Base-by-base conservation (phyloP, 23 tunicate species). In the Ascidia mentula region DNA sequence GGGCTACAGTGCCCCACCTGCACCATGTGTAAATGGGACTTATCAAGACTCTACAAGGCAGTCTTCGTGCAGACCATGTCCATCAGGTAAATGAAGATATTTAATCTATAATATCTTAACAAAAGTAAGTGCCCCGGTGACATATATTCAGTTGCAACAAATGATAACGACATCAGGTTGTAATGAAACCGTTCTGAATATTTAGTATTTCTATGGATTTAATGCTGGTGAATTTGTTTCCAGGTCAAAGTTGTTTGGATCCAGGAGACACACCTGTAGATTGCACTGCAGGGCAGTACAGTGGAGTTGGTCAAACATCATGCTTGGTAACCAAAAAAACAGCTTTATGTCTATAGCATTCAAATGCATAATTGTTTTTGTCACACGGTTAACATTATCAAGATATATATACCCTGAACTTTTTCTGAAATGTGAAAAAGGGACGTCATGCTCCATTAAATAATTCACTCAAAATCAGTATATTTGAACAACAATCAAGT, bases 221-320 rank as follows among this genome's bases (percentile, higher is more conserved):
- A 74, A 15, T 15, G 32, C 13, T 34, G 12, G 12, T 17, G 9
- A 17, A 12, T 13, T 12, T 12, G 12, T 73, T 36, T 79, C 36
- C 59, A 91, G 97, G 97, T 0, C 78, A 92, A 46, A 82, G 60
- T 15, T 92, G 97, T 80, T 72, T 87, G 69, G 75, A 87, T 72
- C 69, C 74, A 35, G 82, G 89, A 5, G 73, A 74, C 26, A 18
- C 88, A 20, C 97, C 97, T 31, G 92, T 53, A 12, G 75, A 82
- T 65, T 92, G 97, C 42, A 65, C 2, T 79, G 79, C 97, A 42
- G 97, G 97, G 5, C 85, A 92, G 46, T 92, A 28, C 83, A 87
- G 92, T 46, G 40, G 82, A 15, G 76, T 75, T 65, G 87, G 84
- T 0, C 65, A 74, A 38, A 38, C 36, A 17, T 33, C 61, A 6